Conservation (phyloP, 2,113 vertebrate genomes). For the Notothenia rossii region DNA sequence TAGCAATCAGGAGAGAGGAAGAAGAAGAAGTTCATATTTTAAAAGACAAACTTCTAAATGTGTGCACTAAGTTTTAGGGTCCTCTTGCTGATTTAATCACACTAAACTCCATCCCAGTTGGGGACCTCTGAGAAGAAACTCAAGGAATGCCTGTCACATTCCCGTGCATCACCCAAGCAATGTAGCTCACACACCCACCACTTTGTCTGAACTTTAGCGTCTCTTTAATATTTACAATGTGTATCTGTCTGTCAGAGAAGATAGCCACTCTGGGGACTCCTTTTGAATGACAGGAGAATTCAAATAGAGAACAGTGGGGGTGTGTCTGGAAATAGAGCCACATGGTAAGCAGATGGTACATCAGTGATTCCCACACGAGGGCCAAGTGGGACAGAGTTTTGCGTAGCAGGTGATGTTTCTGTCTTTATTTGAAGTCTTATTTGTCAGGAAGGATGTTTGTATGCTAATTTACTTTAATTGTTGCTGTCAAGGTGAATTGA, state of each 20-base stretch:
- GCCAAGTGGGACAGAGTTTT: slow-evolving; percentile 53
- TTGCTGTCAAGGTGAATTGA: slow-evolving; percentile 7
- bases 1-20: neutral
- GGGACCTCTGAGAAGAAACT: slow-evolving; percentile 19
- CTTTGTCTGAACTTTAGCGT: slow-evolving; percentile 55
- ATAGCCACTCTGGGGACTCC: slow-evolving; percentile 49
- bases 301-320: slow-evolving; percentile 60
- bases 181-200: slow-evolving; percentile 32
- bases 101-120: slow-evolving; percentile 32
- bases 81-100: neutral
- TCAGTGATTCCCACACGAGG: slow-evolving; percentile 54
- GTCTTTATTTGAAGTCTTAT: slow-evolving; percentile 54
- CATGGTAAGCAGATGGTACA: slow-evolving; percentile 75
- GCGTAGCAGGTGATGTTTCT: slow-evolving; percentile 49
- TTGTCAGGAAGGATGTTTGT: slow-evolving; percentile 7
- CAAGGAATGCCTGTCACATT: slow-evolving; percentile 45
- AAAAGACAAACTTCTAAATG: neutral
- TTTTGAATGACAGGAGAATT: slow-evolving; percentile 74
- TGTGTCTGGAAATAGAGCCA: slow-evolving; percentile 58
- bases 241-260: slow-evolving; percentile 34
- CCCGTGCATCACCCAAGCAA: slow-evolving; percentile 21
- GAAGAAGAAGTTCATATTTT: neutral
- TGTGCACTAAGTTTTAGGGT: neutral
- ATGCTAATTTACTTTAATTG: slow-evolving; percentile 2
- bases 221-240: slow-evolving; percentile 63